These are phyloP conservation scores for Eriosoma lanigerum DNA, from an alignment of 1,140 invertebrate species.

Conservation along the genomic window DNA sequence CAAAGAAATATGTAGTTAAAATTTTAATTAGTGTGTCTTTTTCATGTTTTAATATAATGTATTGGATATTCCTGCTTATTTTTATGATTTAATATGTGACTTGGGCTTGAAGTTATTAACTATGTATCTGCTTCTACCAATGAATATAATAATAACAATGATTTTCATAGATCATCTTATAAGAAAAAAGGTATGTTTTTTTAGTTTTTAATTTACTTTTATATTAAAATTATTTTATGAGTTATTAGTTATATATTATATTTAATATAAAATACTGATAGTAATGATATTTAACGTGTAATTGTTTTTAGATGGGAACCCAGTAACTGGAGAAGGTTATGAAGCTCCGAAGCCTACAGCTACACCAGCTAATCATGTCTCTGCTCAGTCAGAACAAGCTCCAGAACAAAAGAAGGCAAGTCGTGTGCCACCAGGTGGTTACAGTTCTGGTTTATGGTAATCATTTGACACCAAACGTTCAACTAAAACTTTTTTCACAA, in stretches of 20 bases:
- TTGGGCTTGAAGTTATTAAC: conserved; percentile 36
- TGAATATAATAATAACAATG: conserved; percentile 5
- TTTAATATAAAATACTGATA: not conserved
- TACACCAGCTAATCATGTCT: conserved; percentile 39
- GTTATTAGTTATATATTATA: not conserved
- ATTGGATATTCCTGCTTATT: not conserved
- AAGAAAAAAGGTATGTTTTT: conserved; percentile 30
- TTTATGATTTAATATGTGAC: not conserved
- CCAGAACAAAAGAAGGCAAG: conserved; percentile 56
- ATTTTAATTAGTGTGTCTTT: too few relatives aligned
- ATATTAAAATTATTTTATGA: not conserved
- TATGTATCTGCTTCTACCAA: not conserved
- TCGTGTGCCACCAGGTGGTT: conserved; percentile 64
- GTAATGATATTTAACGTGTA: not conserved
- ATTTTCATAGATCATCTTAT: not conserved
- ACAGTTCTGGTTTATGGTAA: conserved; percentile 65
- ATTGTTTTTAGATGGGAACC: conserved; percentile 53
- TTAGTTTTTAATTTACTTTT: not conserved
- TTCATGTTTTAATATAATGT: not conserved
- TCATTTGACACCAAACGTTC: not conserved
- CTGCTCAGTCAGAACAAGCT: conserved; percentile 39
- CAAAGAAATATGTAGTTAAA: too few relatives aligned
- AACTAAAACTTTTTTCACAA: conserved; percentile 11
- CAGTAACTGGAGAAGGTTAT: conserved; percentile 53
- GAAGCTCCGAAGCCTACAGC: conserved; percentile 39